Base-by-base conservation (phyloP, 1,140 invertebrate genomes). In the Eufriesea mexicana region DNA sequence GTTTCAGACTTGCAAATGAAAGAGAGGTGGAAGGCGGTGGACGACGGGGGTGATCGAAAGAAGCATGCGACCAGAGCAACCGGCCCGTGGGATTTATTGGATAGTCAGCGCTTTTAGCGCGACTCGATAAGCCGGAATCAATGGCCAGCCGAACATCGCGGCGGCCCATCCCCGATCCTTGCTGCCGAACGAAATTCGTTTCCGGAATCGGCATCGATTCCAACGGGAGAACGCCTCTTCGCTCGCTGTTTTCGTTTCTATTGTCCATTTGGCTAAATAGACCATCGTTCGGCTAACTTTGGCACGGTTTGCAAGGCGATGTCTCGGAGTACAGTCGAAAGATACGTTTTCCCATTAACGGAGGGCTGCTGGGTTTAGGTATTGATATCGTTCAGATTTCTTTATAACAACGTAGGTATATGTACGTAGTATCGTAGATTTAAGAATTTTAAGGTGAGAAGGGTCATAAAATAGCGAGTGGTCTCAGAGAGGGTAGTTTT, bases 1-100 rank as follows among this genome's bases (percentile, higher is more conserved):
- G 79, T 85, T 79, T 87, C 57, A 79, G 71, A 84, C 78, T 87
- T 82, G 77, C 55, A 68, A 68, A 87, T 85, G 72, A 77, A 75
- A 67, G 55, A 20, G 23, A 9, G 5, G 5, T 23, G 10, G 35
- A 5, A 23, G 20, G 28, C 18, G 61, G 4, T 23, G 62, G 35
- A 35, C 35, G 35, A 35, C 35, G 8, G 1, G 55, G 20, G 20
- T 5, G 20, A 23, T 7, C 7, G 23, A 57, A 81, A 81, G 72
- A 47, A 70, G 5, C n/a, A 45, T 35, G 5, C n/a, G 54, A 18
- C 35, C n/a, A n/a, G 42, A 14, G 8, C 25, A 23, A n/a, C 28
- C 23, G 74, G 61, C 47, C 8, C 20, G 51, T 72, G 12, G 20
- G 59, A 83, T 84, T 87, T 87, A 75, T 82, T 74, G 79, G 70